Evolutionary conservation across 2,888 invertebrate genomes (phyloP), one percentile per base, ranked within the genome.

Genomic region (Agonopterix subpropinquella): DNA sequence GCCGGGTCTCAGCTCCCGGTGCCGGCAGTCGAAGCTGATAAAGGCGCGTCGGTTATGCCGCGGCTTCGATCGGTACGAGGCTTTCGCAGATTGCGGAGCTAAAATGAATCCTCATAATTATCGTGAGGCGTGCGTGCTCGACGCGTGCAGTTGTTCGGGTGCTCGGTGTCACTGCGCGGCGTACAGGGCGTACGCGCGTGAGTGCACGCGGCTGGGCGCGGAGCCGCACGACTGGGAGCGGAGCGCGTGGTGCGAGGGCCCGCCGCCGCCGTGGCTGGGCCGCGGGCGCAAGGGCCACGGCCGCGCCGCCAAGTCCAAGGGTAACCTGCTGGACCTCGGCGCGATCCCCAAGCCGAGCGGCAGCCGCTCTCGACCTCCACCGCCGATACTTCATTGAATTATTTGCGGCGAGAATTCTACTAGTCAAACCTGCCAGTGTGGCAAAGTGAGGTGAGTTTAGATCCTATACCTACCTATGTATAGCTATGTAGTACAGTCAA

Each of bases 151-250:
- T 67, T 98, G 97, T 76, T 92, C 94, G 2, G 91, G 91, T 10
- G 90, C 91, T 51, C 90, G 91, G 65, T 98, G 98, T 65, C 95
- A 96, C 73, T 98, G 98, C 77, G 96, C 97, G 60, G 94, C 96
- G 53, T 92, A 97, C 66, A 92, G 93, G 48, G 97, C 97, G 2
- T 98, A 97, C 71, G 95, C 95, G 0, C 92, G 96, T 57, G 96
- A 96, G 75, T 98, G 98, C 71, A 90, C 92, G 54, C 89, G 96
- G 15, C 78, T 94, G 41, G 96, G 96, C 0, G 93, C 94, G 0
- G 89, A 90, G 53, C 83, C 95, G 45, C 87, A 87, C 0, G 90
- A 92, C 57, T 97, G 96, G 96, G 90, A 92, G 53, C 87, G 89
- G 45, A 88, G 90, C 11, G 92, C 93, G 47, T 91, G 91, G 70